These are phyloP conservation scores for Montipora foliosa DNA, from an alignment of 64 coral and sea anemone species.

Conservation along the genomic window DNA sequence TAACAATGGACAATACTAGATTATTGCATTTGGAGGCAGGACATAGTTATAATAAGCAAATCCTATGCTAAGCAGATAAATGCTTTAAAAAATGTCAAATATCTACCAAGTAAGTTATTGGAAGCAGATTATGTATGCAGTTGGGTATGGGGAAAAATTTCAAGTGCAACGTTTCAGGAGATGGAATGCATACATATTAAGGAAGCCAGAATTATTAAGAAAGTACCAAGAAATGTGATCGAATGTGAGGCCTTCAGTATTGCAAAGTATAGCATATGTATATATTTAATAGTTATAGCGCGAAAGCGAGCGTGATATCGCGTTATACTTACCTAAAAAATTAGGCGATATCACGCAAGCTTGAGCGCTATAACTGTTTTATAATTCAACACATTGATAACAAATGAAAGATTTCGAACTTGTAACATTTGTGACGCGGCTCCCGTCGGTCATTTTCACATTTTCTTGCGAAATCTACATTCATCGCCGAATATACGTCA, in stretches of 20 bases:
- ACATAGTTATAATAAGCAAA: slow-evolving; percentile 16
- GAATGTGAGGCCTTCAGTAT: not conserved
- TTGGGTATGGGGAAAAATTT: slow-evolving; percentile 7
- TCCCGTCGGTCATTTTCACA: too few relatives aligned
- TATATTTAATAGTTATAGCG: too few relatives aligned
- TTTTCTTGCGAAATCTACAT: too few relatives aligned
- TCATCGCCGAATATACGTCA: too few relatives aligned
- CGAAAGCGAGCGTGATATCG: too few relatives aligned
- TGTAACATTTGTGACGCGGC: too few relatives aligned
- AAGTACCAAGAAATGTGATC: slow-evolving; percentile 7
- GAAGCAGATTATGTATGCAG: slow-evolving; percentile 24
- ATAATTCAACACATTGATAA: too few relatives aligned
- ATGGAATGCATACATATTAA: slow-evolving; percentile 19
- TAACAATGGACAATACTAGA: not conserved
- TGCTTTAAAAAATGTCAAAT: slow-evolving; percentile 6
- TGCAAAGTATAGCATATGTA: not conserved
- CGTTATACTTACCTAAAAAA: too few relatives aligned
- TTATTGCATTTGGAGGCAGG: not conserved
- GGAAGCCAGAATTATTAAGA: slow-evolving; percentile 20
- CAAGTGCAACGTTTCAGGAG: slow-evolving; percentile 33
- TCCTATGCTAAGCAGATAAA: slow-evolving; percentile 8
- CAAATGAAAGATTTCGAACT: too few relatives aligned
- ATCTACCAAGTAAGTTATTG: slow-evolving; percentile 11
- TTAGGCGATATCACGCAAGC: not conserved
- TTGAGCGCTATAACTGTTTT: too few relatives aligned